Percentiles rank a stretch among this genome's conserved stretches.
Evolutionary conservation across 1,140 invertebrate genomes (phyloP).

Genomic region (Sweltsa coloradensis): DNA sequence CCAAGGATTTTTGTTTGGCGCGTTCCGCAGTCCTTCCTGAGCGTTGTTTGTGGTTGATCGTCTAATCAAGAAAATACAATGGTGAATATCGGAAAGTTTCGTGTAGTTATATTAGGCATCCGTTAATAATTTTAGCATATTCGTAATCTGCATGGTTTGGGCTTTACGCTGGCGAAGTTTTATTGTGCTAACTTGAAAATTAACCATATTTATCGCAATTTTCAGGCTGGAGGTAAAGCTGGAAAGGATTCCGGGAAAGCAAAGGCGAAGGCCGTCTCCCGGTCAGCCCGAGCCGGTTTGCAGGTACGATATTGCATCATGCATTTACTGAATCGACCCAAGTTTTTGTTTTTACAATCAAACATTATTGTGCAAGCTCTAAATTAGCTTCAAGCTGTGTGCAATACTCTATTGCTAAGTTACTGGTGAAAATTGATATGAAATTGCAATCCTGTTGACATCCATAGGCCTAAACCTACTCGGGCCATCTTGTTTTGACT

Average conservation of each 20-base stretch:
- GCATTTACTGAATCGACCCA: not conserved
- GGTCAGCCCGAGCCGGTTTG: constrained; percentile 93
- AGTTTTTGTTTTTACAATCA: not conserved
- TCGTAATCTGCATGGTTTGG: constrained; percentile 17
- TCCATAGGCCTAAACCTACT: too few relatives aligned
- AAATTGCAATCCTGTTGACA: too few relatives aligned
- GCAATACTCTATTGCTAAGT: not conserved
- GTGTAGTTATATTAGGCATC: constrained; percentile 26
- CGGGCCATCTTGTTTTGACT: too few relatives aligned
- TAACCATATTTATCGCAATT: constrained; percentile 31
- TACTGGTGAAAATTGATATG: not conserved
- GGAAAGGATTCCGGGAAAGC: constrained; percentile 99
- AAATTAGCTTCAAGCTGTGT: not conserved
- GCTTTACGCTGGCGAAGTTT: constrained; percentile 32
- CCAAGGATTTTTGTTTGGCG: constrained; percentile 17
- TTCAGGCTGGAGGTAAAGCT: constrained; percentile 95
- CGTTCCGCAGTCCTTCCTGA: constrained; percentile 24
- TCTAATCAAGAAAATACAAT: constrained; percentile 21
- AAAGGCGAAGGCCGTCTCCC: constrained; percentile 97
- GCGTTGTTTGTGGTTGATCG: constrained; percentile 12
- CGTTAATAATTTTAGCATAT: constrained; percentile 14
- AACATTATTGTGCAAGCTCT: not conserved
- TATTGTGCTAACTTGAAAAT: constrained; percentile 26
- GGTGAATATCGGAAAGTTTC: constrained; percentile 38
- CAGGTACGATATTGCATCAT: constrained; percentile 55